These are phyloP conservation scores for Drosophila hawaiiensis DNA, from an alignment of 2,888 invertebrate species.

Conservation along the genomic window DNA sequence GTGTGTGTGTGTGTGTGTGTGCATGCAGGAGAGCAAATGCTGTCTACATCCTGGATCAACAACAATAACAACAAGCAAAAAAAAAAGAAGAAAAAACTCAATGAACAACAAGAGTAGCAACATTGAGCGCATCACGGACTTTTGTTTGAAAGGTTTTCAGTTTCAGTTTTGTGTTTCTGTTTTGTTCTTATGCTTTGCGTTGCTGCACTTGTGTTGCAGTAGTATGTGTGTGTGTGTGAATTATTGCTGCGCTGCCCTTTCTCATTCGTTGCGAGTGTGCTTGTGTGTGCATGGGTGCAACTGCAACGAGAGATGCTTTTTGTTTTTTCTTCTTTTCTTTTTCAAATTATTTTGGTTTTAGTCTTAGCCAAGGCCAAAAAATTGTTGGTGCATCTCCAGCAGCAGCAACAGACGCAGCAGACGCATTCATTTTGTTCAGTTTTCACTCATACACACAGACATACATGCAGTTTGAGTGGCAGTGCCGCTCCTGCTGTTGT, in stretches of 20 bases:
- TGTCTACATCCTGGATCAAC: conserved; percentile 51
- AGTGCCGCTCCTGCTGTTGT: conserved; percentile 64
- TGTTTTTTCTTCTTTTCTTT: conserved; percentile 15
- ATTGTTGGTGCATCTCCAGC: conserved; percentile 49
- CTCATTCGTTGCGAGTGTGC: conserved; percentile 28
- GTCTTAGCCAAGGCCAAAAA: conserved; percentile 65
- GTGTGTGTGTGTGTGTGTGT: conserved; percentile 8
- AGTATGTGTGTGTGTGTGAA: conserved; percentile 19
- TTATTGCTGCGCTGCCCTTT: conserved; percentile 56
- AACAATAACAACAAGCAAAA: conserved; percentile 30
- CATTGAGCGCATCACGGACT: conserved; percentile 46
- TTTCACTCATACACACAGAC: conserved; percentile 47
- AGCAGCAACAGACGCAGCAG: conserved; percentile 73
- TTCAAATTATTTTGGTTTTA: conserved; percentile 29
- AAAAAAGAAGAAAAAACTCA: conserved; percentile 5
- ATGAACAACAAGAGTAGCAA: conserved; percentile 14
- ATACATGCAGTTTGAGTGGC: conserved; percentile 50
- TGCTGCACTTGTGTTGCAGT: conserved; percentile 51
- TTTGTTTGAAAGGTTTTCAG: conserved; percentile 55
- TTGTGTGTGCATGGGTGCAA: conserved; percentile 38
- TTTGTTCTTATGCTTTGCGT: conserved; percentile 63
- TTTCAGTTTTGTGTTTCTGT: conserved; percentile 64
- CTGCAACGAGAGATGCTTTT: conserved; percentile 35
- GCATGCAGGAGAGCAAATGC: conserved; percentile 45
- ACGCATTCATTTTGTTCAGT: conserved; percentile 69